Base-by-base conservation (phyloP, 35 echinoderm and acorn worm genomes). In the Strongylocentrotus purpuratus region DNA sequence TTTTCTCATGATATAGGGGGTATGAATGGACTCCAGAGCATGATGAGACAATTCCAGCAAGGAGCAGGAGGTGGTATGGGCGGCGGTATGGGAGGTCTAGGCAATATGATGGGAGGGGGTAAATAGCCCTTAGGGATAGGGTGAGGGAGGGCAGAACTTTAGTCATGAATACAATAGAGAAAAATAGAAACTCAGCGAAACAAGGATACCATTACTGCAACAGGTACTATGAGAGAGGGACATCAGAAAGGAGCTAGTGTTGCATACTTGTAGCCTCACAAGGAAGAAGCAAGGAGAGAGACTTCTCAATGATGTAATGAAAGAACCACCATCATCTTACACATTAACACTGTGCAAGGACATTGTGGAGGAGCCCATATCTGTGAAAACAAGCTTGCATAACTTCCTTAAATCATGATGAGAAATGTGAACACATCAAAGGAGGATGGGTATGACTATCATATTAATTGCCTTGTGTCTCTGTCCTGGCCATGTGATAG, bases 31-130 rank as follows among this genome's bases (percentile, higher is more conserved):
- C 97, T 99, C 46, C 98, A 99, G 94, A 99, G 97, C 85, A 99
- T 99, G 98, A 98, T 99, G 96, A 96, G 96, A 92, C 98, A 99
- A 92, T 99, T 99, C 58, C 98, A 99, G 96, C 98, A 99, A 46
- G 96, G 98, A 86, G 95, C 98, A 87, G 97, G 94, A 87, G 97
- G 94, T 6, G 96, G 95, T 13, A 86, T 95, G 61, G 95, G 96
- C 0, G 97, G 95, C 18, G 97, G 95, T 25, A 89, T 99, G 48
- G 96, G 96, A 45, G 98, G 98, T 3, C 70, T 96, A 94, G 96
- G 96, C 28, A 93, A 94, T 61, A 96, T 96, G 87, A 95, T 96
- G 95, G 97, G 95, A 45, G 95, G 95, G 31, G 95, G 95, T 31
- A 47, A 93, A 58, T 58, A 93, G 48, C 46, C 32, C 65, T 28